Evolutionary conservation across 1,140 invertebrate genomes (phyloP).

Genomic region (Brachionus angularis): DNA sequence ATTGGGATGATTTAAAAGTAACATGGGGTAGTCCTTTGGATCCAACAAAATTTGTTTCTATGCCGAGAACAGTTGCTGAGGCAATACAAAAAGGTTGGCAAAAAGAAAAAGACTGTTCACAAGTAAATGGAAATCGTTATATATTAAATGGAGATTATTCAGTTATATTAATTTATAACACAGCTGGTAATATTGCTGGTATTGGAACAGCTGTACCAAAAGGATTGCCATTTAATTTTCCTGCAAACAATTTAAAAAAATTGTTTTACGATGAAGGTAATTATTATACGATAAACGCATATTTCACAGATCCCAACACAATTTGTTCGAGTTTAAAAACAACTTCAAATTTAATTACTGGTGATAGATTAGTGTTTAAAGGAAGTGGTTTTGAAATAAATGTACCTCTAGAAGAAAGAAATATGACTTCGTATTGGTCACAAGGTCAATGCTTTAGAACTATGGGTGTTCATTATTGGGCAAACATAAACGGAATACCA

Average conservation of each 20-base stretch:
- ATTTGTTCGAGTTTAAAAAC: neutral
- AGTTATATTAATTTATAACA: conserved; percentile 51
- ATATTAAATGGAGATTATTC: conserved; percentile 49
- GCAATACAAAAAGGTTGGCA: neutral
- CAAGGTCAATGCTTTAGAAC: conserved; percentile 52
- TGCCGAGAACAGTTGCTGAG: neutral
- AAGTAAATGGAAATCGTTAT: conserved; percentile 49
- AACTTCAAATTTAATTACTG: neutral
- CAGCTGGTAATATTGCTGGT: conserved; percentile 54
- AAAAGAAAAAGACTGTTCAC: neutral
- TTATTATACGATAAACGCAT: conserved; percentile 34
- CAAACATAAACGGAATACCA: conserved; percentile 45
- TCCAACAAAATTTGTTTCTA: neutral
- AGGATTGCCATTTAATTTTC: conserved; percentile 35
- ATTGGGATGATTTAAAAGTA: neutral
- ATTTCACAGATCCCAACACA: conserved; percentile 41
- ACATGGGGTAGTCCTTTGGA: conserved; percentile 8
- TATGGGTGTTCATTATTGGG: conserved; percentile 55
- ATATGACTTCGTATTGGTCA: conserved; percentile 49
- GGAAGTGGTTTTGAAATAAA: conserved; percentile 45
- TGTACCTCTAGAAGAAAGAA: conserved; percentile 48
- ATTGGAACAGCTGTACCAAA: conserved; percentile 41
- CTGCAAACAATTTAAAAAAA: conserved; percentile 18
- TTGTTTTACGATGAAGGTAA: conserved; percentile 42
- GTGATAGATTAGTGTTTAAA: conserved; percentile 40